Evolutionary conservation across 1,140 invertebrate genomes (phyloP).

Genomic region (Hirudo medicinalis): DNA sequence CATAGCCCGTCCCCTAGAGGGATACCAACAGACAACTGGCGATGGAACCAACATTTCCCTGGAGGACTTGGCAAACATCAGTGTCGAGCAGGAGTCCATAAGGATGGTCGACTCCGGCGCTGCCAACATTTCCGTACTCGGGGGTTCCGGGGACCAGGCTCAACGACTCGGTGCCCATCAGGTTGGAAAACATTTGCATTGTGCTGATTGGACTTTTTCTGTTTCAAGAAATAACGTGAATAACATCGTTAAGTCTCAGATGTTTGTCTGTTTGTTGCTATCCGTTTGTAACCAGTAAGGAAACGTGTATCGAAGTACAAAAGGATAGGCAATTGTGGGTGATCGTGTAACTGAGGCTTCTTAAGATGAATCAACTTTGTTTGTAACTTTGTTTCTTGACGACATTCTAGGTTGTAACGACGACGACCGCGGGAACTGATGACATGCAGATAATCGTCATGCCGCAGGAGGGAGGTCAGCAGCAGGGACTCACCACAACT

Average conservation of each 20-base stretch:
- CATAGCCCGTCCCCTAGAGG: constrained; percentile 1
- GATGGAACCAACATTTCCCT: constrained; percentile 9
- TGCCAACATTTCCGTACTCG: not conserved
- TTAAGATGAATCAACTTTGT: no score
- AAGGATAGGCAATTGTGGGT: no score
- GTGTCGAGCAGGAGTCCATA: constrained; percentile 15
- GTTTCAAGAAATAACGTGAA: no score
- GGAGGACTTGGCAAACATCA: constrained; percentile 16
- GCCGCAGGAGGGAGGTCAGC: not conserved
- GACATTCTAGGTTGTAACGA: no score
- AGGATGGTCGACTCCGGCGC: not conserved
- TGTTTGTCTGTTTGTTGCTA: no score
- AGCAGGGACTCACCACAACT: not conserved
- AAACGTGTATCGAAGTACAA: no score
- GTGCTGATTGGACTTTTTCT: no score
- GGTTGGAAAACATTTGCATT: no score
- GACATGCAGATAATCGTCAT: constrained; percentile 16
- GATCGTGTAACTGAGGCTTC: no score
- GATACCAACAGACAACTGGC: not conserved
- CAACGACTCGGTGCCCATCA: not conserved
- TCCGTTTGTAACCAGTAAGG: no score
- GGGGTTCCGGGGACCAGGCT: not conserved
- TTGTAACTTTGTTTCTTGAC: no score
- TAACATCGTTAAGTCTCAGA: no score
- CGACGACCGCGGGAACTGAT: not conserved